phyloP scores from a whole-genome alignment of 2,888 invertebrate species.

The Drosophila demipolita region DNA sequence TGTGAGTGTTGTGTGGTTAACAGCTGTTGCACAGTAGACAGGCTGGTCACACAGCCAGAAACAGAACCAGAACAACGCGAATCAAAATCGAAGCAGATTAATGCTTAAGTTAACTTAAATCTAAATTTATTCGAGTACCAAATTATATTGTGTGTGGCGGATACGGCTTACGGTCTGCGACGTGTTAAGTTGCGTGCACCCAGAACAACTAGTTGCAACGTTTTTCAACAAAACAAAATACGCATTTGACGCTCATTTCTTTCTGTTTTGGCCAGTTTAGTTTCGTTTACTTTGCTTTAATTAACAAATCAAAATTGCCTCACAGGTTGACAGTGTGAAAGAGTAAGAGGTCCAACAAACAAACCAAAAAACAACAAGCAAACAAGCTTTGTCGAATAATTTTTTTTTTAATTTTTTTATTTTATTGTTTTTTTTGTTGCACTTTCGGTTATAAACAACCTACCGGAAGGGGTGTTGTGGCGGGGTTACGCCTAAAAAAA shows the following conservation, averaged over 20 bases:
- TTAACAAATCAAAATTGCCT: slow-evolving; percentile 31
- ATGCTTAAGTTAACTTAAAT: slow-evolving; percentile 50
- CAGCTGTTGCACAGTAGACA: slow-evolving; percentile 48
- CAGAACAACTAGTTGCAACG: neutral
- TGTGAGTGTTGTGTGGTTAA: neutral
- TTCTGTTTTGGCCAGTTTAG: slow-evolving; percentile 27
- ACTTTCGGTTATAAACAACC: slow-evolving; percentile 5
- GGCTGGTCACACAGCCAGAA: slow-evolving; percentile 49
- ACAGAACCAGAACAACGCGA: slow-evolving; percentile 55
- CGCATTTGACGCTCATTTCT: slow-evolving; percentile 30
- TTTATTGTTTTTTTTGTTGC: neutral
- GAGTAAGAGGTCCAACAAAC: slow-evolving; percentile 26
- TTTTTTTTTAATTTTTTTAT: neutral
- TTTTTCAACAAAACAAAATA: neutral
- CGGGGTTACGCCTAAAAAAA: slow-evolving; percentile 1
- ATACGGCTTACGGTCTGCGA: neutral
- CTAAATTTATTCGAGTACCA: slow-evolving; percentile 27
- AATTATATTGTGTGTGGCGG: slow-evolving; percentile 19
- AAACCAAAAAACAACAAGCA: slow-evolving; percentile 13
- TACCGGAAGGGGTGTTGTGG: slow-evolving; percentile 12
- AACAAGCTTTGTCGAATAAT: slow-evolving; percentile 8
- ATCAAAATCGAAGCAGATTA: slow-evolving; percentile 49
- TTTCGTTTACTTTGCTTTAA: slow-evolving; percentile 5
- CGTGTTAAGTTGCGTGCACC: slow-evolving; percentile 4
- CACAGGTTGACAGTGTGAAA: slow-evolving; percentile 2